Conservation (phyloP, 2,797 vertebrate species). For the Pangasius djambal region DNA sequence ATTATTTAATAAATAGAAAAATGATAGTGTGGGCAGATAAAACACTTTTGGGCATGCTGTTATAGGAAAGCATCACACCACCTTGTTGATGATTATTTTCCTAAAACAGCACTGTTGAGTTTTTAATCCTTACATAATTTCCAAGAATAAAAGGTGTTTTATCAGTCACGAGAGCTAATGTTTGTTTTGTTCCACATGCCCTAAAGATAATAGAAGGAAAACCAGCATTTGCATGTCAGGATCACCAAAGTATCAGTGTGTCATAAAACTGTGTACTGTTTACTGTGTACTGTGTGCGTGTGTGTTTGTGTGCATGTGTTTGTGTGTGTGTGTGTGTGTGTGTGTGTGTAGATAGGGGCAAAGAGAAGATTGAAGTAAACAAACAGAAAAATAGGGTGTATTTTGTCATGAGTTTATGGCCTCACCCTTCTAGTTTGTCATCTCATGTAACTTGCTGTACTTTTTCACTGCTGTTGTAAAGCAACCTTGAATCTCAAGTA, state of each 20-base stretch:
- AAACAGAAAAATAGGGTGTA: neutral
- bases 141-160: neutral
- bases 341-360: neutral
- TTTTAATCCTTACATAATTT: constrained; percentile 10
- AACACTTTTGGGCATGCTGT: neutral
- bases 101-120: neutral
- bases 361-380: neutral
- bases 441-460: neutral
- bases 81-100: neutral
- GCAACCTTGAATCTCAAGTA: neutral
- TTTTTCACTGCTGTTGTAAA: neutral
- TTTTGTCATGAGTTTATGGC: neutral
- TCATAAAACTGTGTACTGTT: constrained; percentile 11
- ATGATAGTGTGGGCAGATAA: neutral
- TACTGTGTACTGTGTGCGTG: neutral
- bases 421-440: neutral
- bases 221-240: constrained; percentile 24
- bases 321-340: neutral
- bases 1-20: neutral
- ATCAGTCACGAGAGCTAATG: neutral
- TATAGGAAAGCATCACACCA: neutral
- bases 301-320: neutral
- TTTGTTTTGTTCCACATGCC: constrained; percentile 17
- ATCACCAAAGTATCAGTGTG: constrained; percentile 6
- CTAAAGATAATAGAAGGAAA: constrained; percentile 23